Evolutionary conservation across 2,113 vertebrate genomes (phyloP), one percentile per base, ranked within the genome.

Genomic region (Dipodomys merriami): DNA sequence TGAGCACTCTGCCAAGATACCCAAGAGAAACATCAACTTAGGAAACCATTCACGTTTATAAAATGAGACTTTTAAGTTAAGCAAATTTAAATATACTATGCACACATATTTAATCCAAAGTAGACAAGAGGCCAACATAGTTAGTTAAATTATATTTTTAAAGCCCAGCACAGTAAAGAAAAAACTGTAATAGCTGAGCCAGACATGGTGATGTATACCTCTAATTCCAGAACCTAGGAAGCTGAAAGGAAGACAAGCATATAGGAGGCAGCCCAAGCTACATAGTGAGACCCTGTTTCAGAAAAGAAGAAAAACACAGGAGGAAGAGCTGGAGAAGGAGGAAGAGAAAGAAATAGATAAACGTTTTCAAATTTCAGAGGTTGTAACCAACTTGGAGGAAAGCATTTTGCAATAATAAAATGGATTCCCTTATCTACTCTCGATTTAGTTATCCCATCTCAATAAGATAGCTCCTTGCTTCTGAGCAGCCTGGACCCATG

Each of bases 71-170:
- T 57, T 35, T 30, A 82, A 74, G 53, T 5, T 19, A 29, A 88
- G 62, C 72, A 89, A 57, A 79, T 79, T 64, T 68, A 91, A 84
- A 90, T 29, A 25, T 76, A 33, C 22, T 46, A 80, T 78, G 68
- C 53, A 57, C 53, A 57, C 53, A 57, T 57, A 57, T 57, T 57
- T 57, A 57, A 78, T 44, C 49, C 35, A 73, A 82, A 85, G 7
- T 15, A 74, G 46, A 62, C 2, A 62, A n/a, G 1, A 57, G 25
- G 12, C 53, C 25, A 92, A 57, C 12, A 25, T 64, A 86, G 8
- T n/a, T 49, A 67, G 10, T 39, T 64, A 65, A 62, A 80, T 88
- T 27, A 19, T 35, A 82, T 33, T 96, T 65, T 73, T 12, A 84
- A 73, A 87, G 20, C 25, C 85, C 91, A 82, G 69, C 1, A 60